Percentiles rank a stretch among this genome's conserved stretches.
phyloP scores from a whole-genome alignment of 2,797 vertebrate genomes.

The Trematomus bernacchii region DNA sequence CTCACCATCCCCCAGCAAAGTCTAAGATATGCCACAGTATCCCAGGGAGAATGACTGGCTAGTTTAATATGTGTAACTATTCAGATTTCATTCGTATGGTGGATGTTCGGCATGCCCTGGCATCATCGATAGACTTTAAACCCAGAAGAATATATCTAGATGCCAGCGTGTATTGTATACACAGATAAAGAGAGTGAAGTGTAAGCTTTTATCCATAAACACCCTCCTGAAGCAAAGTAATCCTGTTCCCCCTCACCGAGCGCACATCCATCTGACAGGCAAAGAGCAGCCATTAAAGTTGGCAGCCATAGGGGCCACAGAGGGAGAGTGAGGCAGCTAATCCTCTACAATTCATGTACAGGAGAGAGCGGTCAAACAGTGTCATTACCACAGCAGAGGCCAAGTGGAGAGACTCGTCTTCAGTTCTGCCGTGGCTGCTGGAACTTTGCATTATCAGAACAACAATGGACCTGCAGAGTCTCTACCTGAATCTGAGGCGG shows the following conservation, averaged over 20 bases:
- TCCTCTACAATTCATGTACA: conserved; percentile 61
- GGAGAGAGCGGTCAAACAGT: conserved; percentile 55
- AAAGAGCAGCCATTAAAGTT: conserved; percentile 66
- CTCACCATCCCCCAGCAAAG: conserved; percentile 36
- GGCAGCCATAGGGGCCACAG: conserved; percentile 51
- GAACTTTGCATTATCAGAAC: conserved; percentile 9
- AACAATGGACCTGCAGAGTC: conserved; percentile 16
- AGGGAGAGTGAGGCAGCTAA: conserved; percentile 56
- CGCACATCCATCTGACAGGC: conserved; percentile 51
- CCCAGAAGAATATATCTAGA: neutral
- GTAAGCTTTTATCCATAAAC: conserved; percentile 54
- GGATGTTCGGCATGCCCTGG: neutral
- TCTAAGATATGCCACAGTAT: conserved; percentile 20
- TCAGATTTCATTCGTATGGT: neutral
- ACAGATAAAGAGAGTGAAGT: conserved; percentile 27
- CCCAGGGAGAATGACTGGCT: conserved; percentile 1
- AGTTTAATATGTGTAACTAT: neutral
- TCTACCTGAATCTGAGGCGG: conserved; percentile 37
- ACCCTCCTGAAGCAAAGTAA: conserved; percentile 54
- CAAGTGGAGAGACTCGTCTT: conserved; percentile 49
- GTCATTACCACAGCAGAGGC: conserved; percentile 62
- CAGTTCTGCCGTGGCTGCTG: conserved; percentile 4
- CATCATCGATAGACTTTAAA: neutral
- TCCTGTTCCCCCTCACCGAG: conserved; percentile 58
- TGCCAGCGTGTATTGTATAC: conserved; percentile 10